phyloP scores from a whole-genome alignment of 1,140 invertebrate genomes.

The Tribolium madens region DNA sequence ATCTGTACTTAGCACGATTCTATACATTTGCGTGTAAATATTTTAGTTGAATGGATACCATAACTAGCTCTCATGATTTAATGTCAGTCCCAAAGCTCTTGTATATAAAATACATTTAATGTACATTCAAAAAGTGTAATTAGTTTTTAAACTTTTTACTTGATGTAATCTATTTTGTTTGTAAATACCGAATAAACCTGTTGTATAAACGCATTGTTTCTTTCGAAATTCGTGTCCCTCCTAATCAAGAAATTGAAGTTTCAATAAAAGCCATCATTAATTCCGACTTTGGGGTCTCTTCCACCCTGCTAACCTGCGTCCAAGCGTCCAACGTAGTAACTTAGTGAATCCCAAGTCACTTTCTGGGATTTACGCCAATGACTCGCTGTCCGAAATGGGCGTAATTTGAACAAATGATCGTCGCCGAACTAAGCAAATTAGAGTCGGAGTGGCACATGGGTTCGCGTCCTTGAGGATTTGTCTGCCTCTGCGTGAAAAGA shows the following conservation, averaged over 20 bases:
- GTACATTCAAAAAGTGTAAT: slow-evolving; percentile 46
- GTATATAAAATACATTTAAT: slow-evolving; percentile 39
- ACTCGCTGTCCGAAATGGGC: slow-evolving; percentile 57
- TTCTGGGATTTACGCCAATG: slow-evolving; percentile 18
- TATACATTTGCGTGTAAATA: slow-evolving; percentile 10
- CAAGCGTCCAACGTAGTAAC: slow-evolving; percentile 50
- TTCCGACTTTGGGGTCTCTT: slow-evolving; percentile 65
- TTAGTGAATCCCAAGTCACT: neutral
- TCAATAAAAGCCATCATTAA: slow-evolving; percentile 70
- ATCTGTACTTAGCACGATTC: neutral
- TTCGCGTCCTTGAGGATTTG: slow-evolving; percentile 45
- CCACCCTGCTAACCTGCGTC: slow-evolving; percentile 56
- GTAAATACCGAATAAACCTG: slow-evolving; percentile 51
- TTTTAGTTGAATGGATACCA: slow-evolving; percentile 19
- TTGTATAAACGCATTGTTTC: slow-evolving; percentile 42
- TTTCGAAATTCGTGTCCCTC: neutral
- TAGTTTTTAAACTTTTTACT: slow-evolving; percentile 40
- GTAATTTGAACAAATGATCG: slow-evolving; percentile 68
- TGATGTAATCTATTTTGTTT: slow-evolving; percentile 48
- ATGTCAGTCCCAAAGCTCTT: slow-evolving; percentile 12
- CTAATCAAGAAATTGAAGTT: slow-evolving; percentile 70
- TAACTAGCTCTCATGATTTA: neutral
- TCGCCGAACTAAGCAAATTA: slow-evolving; percentile 66
- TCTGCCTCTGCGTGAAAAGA: neutral
- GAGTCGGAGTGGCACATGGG: slow-evolving; percentile 63